phyloP scores from a whole-genome alignment of 2,888 invertebrate species.

The Dioctria rufipes region DNA sequence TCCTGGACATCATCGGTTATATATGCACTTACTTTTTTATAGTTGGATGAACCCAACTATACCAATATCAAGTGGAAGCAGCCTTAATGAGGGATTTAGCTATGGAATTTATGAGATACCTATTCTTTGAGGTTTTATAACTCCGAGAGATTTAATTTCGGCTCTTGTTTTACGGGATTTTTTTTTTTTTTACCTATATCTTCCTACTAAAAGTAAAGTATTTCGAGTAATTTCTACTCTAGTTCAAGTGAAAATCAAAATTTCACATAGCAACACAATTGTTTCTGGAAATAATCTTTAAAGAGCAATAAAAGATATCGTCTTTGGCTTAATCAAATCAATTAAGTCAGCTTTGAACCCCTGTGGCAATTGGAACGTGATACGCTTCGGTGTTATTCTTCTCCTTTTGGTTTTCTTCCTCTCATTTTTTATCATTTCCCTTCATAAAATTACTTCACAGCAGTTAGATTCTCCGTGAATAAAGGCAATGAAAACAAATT shows the following conservation, averaged over 20 bases:
- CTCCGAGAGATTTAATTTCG: conserved; percentile 38
- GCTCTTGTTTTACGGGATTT: conserved; percentile 42
- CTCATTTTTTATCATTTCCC: conserved; percentile 5
- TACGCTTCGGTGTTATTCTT: not conserved
- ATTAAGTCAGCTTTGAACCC: not conserved
- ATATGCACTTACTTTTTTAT: conserved; percentile 50
- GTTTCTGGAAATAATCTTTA: not conserved
- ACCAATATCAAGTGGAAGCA: not conserved
- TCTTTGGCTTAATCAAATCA: not conserved
- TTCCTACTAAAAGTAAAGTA: not conserved
- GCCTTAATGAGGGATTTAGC: conserved; percentile 55
- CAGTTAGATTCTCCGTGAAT: conserved; percentile 18
- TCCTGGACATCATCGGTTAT: conserved; percentile 35
- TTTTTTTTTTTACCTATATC: not conserved
- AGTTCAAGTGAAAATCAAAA: not conserved
- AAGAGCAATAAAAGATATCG: conserved; percentile 1
- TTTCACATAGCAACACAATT: not conserved
- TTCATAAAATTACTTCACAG: conserved; percentile 1
- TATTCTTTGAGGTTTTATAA: conserved; percentile 50
- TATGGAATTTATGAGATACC: conserved; percentile 52
- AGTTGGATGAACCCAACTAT: conserved; percentile 36
- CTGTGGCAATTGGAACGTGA: not conserved
- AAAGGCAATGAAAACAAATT: conserved; percentile 47
- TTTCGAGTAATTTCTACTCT: not conserved
- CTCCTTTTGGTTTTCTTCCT: not conserved